phyloP scores from a whole-genome alignment of 2,888 invertebrate species.

The Pseudococcus jackbeardsleyi region DNA sequence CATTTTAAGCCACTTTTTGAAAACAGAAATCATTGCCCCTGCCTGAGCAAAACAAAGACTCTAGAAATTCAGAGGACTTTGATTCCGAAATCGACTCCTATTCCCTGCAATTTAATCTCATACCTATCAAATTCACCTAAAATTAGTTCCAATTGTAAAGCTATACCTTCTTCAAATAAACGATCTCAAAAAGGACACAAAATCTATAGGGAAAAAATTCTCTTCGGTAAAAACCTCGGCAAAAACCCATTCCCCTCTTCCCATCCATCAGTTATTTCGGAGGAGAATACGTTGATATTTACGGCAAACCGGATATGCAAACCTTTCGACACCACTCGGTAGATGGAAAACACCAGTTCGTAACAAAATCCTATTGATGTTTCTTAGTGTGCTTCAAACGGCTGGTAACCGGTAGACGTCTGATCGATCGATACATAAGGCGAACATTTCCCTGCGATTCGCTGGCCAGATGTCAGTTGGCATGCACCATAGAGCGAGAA shows the following conservation, averaged over 20 bases:
- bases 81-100: too few species aligned
- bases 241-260: background rate
- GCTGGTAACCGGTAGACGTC: constrained; percentile 80
- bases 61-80: too few species aligned
- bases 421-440: constrained; percentile 79
- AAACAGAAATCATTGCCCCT: too few species aligned
- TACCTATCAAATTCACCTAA: background rate
- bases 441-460: constrained; percentile 79
- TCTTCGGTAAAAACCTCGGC: background rate
- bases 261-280: background rate
- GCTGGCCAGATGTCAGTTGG: constrained; percentile 81
- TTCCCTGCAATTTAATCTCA: background rate
- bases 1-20: too few species aligned
- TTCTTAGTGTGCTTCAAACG: constrained; percentile 82
- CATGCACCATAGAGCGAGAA: constrained; percentile 81
- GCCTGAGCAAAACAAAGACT: too few species aligned
- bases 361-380: background rate
- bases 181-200: too few species aligned
- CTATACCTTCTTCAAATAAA: too few species aligned
- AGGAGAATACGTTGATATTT: background rate
- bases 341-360: background rate
- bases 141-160: too few species aligned
- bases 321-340: background rate
- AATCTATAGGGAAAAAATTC: background rate
- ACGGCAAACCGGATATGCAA: constrained; percentile 45